phyloP scores from a whole-genome alignment of 2,888 invertebrate genomes.

The Drosophila diplacantha region DNA sequence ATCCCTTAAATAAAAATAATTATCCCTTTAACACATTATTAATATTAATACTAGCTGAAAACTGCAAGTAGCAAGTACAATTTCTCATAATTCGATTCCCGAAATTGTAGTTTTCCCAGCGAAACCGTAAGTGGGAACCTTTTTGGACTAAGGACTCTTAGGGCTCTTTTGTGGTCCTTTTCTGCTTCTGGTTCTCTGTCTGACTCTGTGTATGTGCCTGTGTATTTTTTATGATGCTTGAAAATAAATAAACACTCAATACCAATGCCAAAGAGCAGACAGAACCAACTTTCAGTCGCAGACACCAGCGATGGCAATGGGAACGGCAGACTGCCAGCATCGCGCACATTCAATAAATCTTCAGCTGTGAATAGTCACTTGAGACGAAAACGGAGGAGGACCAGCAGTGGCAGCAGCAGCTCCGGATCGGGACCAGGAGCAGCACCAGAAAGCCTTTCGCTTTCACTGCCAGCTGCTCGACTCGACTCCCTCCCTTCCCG shows the following conservation, averaged over 20 bases:
- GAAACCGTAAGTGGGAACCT: constrained; percentile 19
- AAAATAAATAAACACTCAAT: constrained; percentile 75
- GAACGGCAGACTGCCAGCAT: constrained; percentile 37
- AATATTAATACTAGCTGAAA: background rate
- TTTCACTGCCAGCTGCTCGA: constrained; percentile 49
- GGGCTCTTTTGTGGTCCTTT: constrained; percentile 18
- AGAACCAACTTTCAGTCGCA: constrained; percentile 49
- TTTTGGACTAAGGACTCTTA: background rate
- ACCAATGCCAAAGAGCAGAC: constrained; percentile 69
- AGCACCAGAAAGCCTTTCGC: constrained; percentile 55
- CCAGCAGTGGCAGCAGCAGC: constrained; percentile 10
- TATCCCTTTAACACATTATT: background rate
- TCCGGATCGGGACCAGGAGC: constrained; percentile 8
- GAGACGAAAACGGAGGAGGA: constrained; percentile 51
- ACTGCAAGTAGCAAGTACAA: background rate
- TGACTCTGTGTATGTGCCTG: constrained; percentile 36
- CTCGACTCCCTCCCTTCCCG: constrained; percentile 12
- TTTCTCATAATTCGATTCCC: background rate
- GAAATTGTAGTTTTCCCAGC: constrained; percentile 3
- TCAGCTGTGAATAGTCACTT: constrained; percentile 71
- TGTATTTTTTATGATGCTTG: constrained; percentile 71
- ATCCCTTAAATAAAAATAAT: background rate
- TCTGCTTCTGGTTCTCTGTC: constrained; percentile 18
- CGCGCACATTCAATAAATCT: constrained; percentile 73
- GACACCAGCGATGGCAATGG: constrained; percentile 25